Evolutionary conservation across 2,113 vertebrate species (phyloP).

Genomic region (Pseudorectes ferrugineus): DNA sequence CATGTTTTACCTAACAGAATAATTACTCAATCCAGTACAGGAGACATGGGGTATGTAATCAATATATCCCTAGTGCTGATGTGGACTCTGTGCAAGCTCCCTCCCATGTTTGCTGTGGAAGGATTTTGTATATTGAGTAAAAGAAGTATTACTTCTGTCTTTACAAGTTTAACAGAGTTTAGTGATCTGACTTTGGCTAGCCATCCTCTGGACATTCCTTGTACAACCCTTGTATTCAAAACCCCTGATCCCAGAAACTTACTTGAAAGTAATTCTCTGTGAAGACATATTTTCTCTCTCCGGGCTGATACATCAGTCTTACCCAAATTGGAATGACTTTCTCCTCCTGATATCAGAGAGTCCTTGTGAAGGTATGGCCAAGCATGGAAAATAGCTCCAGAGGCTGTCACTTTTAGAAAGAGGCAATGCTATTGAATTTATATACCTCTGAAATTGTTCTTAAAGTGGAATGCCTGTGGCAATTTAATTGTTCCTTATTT

Average conservation of each 20-base stretch:
- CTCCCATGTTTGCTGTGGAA: background rate
- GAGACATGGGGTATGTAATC: background rate
- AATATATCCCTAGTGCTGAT: background rate
- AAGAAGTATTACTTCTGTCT: background rate
- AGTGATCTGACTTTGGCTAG: background rate
- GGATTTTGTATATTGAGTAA: background rate
- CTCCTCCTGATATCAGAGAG: background rate
- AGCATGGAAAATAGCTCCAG: conserved; percentile 15
- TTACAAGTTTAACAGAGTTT: background rate
- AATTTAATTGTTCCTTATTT: background rate
- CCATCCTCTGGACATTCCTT: background rate
- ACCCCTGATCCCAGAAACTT: background rate
- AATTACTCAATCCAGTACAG: background rate
- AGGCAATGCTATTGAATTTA: background rate
- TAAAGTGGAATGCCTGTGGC: background rate
- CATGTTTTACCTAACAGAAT: background rate
- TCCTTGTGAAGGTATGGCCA: background rate
- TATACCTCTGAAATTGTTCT: background rate
- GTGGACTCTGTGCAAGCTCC: background rate
- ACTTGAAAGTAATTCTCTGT: background rate
- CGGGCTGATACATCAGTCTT: background rate
- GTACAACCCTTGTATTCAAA: background rate
- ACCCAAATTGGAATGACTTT: conserved; percentile 19
- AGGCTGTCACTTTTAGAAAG: conserved; percentile 13
- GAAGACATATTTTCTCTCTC: background rate